Base-by-base conservation (phyloP, 2,888 invertebrate genomes). In the Nipponacmea schrenckii region DNA sequence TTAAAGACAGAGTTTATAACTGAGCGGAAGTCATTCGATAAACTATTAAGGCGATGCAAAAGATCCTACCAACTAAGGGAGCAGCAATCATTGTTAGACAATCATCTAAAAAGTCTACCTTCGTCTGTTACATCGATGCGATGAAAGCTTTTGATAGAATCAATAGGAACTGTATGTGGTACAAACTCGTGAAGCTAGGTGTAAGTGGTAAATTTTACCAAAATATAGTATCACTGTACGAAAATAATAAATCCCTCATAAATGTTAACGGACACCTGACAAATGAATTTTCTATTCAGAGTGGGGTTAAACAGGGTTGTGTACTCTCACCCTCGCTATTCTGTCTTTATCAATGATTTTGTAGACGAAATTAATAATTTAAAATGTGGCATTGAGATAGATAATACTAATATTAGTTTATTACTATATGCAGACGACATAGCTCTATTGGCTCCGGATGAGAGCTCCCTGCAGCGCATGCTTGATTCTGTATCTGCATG, bases 91-190 rank as follows among this genome's bases (percentile, higher is more conserved):
- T 39, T 26, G 44, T 39, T 26, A 20, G 27, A n/a, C 27, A 26
- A 27, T 1, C 17, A n/a, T 26, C 64, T 12, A 12, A n/a, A 15
- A 20, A 26, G 10, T 64, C 64, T 15, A 64, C 64, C 8, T 64
- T 64, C 44, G 64, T 64, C n/a, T 64, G 64, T 26, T 64, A 26
- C 44, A 8, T 64, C 4, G 64, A 64, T 26, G n/a, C 44, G n/a
- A 26, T 64, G n/a, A 64, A 64, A 64, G 64, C 64, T 26, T 64
- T 64, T 64, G 64, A 64, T 27, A 64, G 8, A 26, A 44, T 64
- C 4, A 64, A 64, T 8, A 0, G 39, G 0, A 14, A 64, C 17
- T 64, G 64, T 31, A 8, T 64, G n/a, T 2, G 64, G 64, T 64
- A 64, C 44, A 26, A 64, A 64, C 10, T 46, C n/a, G 15, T 17